phyloP scores from a whole-genome alignment of 2,113 vertebrate genomes.

The Galemys pyrenaicus region DNA sequence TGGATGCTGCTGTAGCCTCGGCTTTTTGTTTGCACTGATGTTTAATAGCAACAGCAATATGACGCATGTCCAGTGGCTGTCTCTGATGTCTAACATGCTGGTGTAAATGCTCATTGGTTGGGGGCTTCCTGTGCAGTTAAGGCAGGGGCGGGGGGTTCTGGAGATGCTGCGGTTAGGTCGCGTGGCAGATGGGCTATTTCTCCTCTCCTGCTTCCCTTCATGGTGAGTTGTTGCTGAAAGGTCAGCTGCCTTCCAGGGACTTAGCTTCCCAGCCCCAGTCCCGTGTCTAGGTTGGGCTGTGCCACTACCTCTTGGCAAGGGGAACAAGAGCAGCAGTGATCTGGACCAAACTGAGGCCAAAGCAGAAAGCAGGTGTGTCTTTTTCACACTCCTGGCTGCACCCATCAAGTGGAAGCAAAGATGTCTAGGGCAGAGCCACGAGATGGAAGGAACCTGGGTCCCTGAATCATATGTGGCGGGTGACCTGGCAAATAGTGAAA shows the following conservation, averaged over 20 bases:
- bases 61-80: fast-evolving
- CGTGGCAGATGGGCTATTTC: too few relatives aligned
- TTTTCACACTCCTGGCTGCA: not conserved
- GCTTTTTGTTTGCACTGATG: not conserved
- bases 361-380: not conserved
- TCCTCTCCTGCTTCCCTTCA: not conserved
- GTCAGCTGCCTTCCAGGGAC: too few relatives aligned
- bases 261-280: not conserved
- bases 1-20: not conserved
- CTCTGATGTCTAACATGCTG: not conserved
- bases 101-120: not conserved
- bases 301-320: not conserved
- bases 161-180: not conserved
- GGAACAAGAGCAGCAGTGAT: not conserved
- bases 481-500: too few relatives aligned
- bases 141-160: not conserved
- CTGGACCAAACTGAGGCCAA: not conserved
- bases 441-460: not conserved
- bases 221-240: not conserved
- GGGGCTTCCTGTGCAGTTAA: not conserved
- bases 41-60: too few relatives aligned
- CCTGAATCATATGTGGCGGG: not conserved
- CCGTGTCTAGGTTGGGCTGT: fast-evolving
- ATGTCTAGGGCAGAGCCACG: not conserved
- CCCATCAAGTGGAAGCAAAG: not conserved